Base-by-base conservation (phyloP, 2,113 vertebrate genomes). In the Gnathonemus echidnorhynchus region DNA sequence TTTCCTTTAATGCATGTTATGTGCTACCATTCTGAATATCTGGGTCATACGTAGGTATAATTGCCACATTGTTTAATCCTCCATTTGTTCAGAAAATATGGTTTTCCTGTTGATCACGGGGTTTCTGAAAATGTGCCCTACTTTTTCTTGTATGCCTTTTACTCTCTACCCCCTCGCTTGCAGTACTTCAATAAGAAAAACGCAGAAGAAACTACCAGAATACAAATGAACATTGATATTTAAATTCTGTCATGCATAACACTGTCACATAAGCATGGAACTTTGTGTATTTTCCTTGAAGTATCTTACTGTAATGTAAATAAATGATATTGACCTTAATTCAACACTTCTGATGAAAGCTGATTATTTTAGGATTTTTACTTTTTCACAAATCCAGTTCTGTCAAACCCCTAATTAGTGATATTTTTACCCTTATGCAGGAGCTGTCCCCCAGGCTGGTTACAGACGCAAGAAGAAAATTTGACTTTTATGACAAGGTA, bases 401-500 rank as follows among this genome's bases (percentile, higher is more conserved):
- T 88, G 35, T 53, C 6, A 42, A 8, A 84, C 5, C 35, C 11
- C 13, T 52, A 52, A 53, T 87, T 53, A 53, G 50, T 39, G 5
- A 27, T 17, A 17, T 49, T 89, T 74, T 88, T 89, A 13, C n/a
- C 13, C 11, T n/a, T 35, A 42, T 88, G 39, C 89, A 95, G 96
- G 95, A 96, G 56, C 91, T 94, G 10, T 92, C 94, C 46, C 93
- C 94, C 48, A 93, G 86, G 88, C 95, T 95, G 88, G 92, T 95
- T 21, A 46, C 93, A 39, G 90, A 93, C 4, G 95, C 94, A 77
- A 92, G 90, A 17, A 95, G 92, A 89, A 95, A 89, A 49, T 96
- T 95, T 91, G 93, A 95, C 80, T n/a, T 88, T 35, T 93, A 95
- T 53, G 92, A 93, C 89, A 95, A 95, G 95, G 95, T 86, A 19